Percentiles rank a stretch among this genome's conserved stretches.
These are phyloP conservation scores for Drosophila nikananu DNA, from an alignment of 1,140 invertebrate genomes.

Conservation along the genomic window DNA sequence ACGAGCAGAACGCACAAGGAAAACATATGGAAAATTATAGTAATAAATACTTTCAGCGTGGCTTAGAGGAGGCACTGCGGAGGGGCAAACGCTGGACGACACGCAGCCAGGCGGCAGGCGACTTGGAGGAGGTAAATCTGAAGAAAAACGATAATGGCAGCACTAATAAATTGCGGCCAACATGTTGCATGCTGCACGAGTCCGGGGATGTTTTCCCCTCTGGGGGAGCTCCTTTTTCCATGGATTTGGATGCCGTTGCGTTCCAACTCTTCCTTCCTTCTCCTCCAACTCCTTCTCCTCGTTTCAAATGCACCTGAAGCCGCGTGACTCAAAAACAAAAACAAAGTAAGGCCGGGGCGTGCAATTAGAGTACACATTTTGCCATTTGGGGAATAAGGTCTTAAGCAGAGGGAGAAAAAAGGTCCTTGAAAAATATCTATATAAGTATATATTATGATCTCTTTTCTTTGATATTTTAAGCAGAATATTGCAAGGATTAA, in stretches of 20 bases:
- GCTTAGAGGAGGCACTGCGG: conserved; percentile 12
- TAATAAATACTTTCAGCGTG: conserved; percentile 75
- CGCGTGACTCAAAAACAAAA: conserved; percentile 65
- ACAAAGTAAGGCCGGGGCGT: conserved; percentile 50
- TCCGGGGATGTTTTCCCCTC: conserved; percentile 11
- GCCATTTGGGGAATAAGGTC: conserved; percentile 20
- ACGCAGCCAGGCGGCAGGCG: conserved; percentile 32
- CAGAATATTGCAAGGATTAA: neutral
- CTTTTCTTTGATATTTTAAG: neutral
- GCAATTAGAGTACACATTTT: conserved; percentile 75
- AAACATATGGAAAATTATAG: conserved; percentile 84
- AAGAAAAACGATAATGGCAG: conserved; percentile 84
- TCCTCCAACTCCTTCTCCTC: neutral
- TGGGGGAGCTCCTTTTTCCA: conserved; percentile 10
- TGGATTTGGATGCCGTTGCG: conserved; percentile 12
- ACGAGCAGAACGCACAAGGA: conserved; percentile 73
- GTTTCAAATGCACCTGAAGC: conserved; percentile 59
- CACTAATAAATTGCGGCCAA: conserved; percentile 83
- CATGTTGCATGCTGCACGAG: conserved; percentile 81
- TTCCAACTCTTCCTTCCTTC: neutral
- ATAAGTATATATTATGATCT: too few relatives aligned
- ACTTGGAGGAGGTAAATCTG: conserved; percentile 72
- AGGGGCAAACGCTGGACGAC: conserved; percentile 40
- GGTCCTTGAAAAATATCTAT: neutral
- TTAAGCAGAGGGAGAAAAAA: neutral